Base-by-base conservation (phyloP, 2,888 invertebrate species). In the Ptychoptera albimana region DNA sequence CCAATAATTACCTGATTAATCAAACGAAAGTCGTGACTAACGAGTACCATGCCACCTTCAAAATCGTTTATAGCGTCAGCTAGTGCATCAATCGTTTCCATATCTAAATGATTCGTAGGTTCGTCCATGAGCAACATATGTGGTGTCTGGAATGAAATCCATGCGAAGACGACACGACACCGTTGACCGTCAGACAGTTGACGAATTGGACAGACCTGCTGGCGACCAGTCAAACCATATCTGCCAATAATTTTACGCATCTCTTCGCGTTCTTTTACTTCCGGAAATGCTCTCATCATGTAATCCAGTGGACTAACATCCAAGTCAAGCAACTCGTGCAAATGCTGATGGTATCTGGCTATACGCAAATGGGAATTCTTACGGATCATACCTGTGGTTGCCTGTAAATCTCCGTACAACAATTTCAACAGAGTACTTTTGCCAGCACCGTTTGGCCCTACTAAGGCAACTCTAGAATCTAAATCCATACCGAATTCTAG, bases 191-290 rank as follows among this genome's bases (percentile, higher is more conserved):
- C 98, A 0, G 93, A 94, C 47, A 98, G 66, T 48, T 65, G 63
- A 1, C 63, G 55, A n/a, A 64, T 64, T 32, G 61, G 64, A 44
- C 59, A 57, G 52, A 86, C 88, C 72, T 94, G 93, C 59, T 98
- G 96, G 48, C 93, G 76, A 6, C 98, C 98, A 1, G 97, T 91
- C 40, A 99, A 72, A 2, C 98, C 98, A 61, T 96, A 99, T 46
- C 97, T 77, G 1, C 98, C 98, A 56, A 99, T 93, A 54, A 98
- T 97, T 68, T 93, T 94, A 46, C 98, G 74, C 97, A 98, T 97
- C 65, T 96, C 97, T 67, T 99, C 98, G 29, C 86, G 79, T 64
- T 99, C 98, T 55, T 96, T 93, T 8, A 98, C 85, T 10, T 88
- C 91, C 0, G 98, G 97, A 66, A 93, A 99, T 54, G 83, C 77